Conservation (phyloP, 2,113 vertebrate genomes). For the Erythrocercus mccallii region DNA sequence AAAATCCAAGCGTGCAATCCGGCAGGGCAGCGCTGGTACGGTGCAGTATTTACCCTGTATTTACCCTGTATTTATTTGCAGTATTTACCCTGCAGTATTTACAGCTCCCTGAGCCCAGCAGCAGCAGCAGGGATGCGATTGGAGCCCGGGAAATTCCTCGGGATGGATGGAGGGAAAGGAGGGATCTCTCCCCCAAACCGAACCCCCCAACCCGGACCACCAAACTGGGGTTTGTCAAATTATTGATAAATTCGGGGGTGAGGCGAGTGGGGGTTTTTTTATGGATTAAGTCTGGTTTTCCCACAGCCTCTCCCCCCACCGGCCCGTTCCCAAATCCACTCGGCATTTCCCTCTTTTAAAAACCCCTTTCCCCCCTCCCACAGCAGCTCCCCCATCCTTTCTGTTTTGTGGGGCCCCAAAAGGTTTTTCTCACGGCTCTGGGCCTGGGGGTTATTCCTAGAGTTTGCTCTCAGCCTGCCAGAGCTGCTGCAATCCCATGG, state of each 20-base stretch:
- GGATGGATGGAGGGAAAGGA: background rate
- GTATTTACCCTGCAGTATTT: background rate
- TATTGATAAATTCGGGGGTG: background rate
- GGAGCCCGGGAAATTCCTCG: background rate
- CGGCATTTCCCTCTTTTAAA: background rate
- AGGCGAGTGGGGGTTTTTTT: background rate
- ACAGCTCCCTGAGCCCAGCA: background rate
- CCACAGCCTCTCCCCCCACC: background rate
- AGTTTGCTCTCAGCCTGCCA: background rate
- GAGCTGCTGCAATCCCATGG: background rate
- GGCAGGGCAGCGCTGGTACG: background rate
- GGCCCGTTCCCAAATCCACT: fast-evolving
- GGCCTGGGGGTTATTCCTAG: background rate
- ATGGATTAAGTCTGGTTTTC: background rate
- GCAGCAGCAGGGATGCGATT: background rate
- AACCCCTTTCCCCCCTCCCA: fast-evolving
- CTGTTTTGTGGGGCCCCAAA: background rate
- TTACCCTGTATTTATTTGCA: too few species aligned
- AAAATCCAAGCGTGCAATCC: background rate
- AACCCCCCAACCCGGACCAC: fast-evolving
- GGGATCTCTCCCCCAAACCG: fast-evolving
- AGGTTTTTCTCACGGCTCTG: background rate
- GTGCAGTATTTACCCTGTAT: too few species aligned
- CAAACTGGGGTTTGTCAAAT: fast-evolving
- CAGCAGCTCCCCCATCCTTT: background rate